Evolutionary conservation across 2,888 invertebrate genomes (phyloP).

Genomic region (Plusia festucae): DNA sequence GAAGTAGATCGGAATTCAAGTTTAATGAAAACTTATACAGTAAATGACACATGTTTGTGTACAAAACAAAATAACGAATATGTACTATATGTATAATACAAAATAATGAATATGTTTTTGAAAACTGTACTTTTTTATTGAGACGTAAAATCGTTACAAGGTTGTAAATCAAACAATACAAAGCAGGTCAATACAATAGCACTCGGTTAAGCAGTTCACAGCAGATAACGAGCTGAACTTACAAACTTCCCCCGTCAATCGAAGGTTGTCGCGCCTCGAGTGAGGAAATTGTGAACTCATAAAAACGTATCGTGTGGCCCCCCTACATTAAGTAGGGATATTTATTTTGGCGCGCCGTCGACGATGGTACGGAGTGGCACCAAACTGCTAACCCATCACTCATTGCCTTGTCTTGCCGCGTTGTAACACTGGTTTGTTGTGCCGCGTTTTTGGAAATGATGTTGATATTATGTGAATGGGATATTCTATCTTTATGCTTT

Average conservation of each 20-base stretch:
- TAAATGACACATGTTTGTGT: no score
- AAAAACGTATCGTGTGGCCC: slow-evolving; percentile 80
- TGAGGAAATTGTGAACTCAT: slow-evolving; percentile 78
- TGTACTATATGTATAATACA: no score
- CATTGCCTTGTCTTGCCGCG: slow-evolving; percentile 61
- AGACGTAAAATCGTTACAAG: not conserved
- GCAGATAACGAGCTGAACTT: not conserved
- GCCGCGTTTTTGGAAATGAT: slow-evolving; percentile 36
- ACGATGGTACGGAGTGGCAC: slow-evolving; percentile 71
- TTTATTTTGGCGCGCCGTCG: slow-evolving; percentile 83
- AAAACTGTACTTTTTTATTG: no score
- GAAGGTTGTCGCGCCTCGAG: slow-evolving; percentile 58
- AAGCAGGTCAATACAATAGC: slow-evolving; percentile 8
- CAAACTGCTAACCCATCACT: slow-evolving; percentile 61
- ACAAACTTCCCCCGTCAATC: slow-evolving; percentile 54
- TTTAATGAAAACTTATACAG: no score
- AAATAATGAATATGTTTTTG: no score
- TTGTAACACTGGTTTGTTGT: slow-evolving; percentile 40
- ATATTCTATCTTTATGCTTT: not conserved
- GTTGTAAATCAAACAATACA: slow-evolving; percentile 9
- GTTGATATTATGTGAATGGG: slow-evolving; percentile 13
- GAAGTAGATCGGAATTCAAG: no score
- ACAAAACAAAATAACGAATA: no score
- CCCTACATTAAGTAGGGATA: slow-evolving; percentile 84
- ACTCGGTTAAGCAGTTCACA: not conserved